Evolutionary conservation across 2,113 vertebrate species (phyloP).

Genomic region (Shinisaurus crocodilurus): DNA sequence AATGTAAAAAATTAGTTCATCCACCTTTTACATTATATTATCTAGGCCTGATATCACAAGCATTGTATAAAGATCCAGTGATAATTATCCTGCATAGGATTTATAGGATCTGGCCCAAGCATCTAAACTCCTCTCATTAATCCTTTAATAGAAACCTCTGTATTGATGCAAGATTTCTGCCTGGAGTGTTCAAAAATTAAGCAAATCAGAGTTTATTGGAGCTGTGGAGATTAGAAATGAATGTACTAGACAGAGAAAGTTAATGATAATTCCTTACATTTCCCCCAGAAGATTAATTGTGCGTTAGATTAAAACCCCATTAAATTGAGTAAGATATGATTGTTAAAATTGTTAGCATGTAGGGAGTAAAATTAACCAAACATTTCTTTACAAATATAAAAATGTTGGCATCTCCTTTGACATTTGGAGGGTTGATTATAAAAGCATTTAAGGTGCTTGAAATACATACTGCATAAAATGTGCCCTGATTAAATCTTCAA

Average conservation of each 20-base stretch:
- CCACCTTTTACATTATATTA: constrained; percentile 50
- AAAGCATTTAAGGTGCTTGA: constrained; percentile 5
- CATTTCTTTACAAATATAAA: constrained; percentile 59
- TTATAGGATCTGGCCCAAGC: constrained; percentile 62
- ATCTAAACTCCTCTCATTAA: constrained; percentile 73
- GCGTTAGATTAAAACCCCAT: constrained; percentile 77
- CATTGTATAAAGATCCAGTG: constrained; percentile 56
- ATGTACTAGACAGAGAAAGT: constrained; percentile 68
- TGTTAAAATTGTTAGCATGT: constrained; percentile 71
- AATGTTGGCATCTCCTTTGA: constrained; percentile 40
- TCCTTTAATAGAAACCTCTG: constrained; percentile 65
- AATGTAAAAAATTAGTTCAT: constrained; percentile 60
- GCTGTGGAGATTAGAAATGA: constrained; percentile 68
- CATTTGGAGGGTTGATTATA: constrained; percentile 58
- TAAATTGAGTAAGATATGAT: constrained; percentile 76
- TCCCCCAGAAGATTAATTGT: constrained; percentile 76
- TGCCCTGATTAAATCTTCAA: constrained; percentile 40
- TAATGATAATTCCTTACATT: constrained; percentile 77
- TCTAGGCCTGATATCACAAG: constrained; percentile 62
- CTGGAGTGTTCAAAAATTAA: constrained; percentile 74
- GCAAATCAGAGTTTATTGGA: constrained; percentile 71
- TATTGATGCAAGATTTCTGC: constrained; percentile 62
- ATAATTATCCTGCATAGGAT: constrained; percentile 40
- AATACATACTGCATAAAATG: constrained; percentile 3
- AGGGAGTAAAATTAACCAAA: constrained; percentile 73